Evolutionary conservation across 2,888 invertebrate species (phyloP).

Genomic region (Drosophila hamatofila): DNA sequence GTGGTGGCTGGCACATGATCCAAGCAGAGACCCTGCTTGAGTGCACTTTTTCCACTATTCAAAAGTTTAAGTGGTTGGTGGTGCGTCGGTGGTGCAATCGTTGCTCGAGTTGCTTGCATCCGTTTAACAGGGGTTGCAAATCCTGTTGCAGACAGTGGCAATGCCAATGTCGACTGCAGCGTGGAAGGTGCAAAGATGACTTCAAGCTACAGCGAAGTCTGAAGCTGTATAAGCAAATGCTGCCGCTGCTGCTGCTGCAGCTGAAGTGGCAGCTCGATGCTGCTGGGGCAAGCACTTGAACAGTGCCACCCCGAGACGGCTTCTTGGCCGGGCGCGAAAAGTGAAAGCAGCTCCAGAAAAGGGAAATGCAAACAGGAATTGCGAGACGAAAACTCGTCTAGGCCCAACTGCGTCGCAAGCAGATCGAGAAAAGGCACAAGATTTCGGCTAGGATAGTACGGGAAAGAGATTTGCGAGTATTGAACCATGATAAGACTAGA

Average conservation of each 20-base stretch:
- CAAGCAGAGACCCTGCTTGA: conserved; percentile 54
- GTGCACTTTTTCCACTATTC: conserved; percentile 81
- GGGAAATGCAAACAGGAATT: conserved; percentile 5
- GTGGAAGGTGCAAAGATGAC: conserved; percentile 53
- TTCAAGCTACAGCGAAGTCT: conserved; percentile 15
- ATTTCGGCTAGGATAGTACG: not conserved
- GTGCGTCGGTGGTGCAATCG: conserved; percentile 51
- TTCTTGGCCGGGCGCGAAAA: conserved; percentile 45
- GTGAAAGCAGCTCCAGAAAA: conserved; percentile 48
- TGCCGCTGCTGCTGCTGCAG: not conserved
- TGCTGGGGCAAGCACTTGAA: conserved; percentile 27
- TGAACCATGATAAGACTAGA: not conserved
- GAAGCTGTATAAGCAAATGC: not conserved
- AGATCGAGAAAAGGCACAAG: not conserved
- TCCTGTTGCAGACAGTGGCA: conserved; percentile 44
- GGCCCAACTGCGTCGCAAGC: not conserved
- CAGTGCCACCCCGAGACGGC: conserved; percentile 28
- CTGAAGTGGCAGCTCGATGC: conserved; percentile 17
- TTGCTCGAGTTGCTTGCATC: conserved; percentile 35
- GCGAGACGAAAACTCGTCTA: not conserved
- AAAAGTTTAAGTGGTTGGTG: conserved; percentile 58
- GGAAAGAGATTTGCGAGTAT: not conserved
- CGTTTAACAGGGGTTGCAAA: conserved; percentile 33
- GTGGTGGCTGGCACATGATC: conserved; percentile 58
- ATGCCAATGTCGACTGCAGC: conserved; percentile 34